Percentiles rank a stretch among this genome's conserved stretches.
Conservation (phyloP, 2,113 vertebrate species). For the Scolopax mira region DNA sequence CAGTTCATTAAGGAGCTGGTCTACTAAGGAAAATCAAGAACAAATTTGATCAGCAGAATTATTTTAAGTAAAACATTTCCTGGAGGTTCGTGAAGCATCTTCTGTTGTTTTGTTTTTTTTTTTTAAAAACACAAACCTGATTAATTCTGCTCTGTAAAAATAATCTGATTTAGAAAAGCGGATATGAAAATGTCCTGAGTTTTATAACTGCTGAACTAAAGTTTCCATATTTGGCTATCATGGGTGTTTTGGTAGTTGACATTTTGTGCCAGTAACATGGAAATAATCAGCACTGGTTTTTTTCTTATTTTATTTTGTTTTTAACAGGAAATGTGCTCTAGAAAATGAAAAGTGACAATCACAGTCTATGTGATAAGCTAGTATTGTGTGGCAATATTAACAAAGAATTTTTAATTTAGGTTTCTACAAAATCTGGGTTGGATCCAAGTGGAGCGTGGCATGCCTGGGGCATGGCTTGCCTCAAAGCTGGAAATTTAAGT, state of each 20-base stretch:
- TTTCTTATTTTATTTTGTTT: not conserved
- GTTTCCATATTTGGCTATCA: not conserved
- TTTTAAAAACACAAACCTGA: not conserved
- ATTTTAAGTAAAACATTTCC: not conserved
- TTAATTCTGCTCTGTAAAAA: not conserved
- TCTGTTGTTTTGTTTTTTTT: not conserved
- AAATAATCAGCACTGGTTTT: accelerated
- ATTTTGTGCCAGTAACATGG: not conserved
- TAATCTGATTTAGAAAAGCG: not conserved
- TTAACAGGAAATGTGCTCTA: not conserved
- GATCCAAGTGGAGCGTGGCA: conserved; percentile 94
- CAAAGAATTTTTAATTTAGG: conserved; percentile 66
- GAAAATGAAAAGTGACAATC: not conserved
- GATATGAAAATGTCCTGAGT: not conserved
- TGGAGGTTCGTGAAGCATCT: not conserved
- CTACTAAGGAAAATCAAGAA: not conserved
- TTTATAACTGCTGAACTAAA: not conserved
- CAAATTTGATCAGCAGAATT: not conserved
- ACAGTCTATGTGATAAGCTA: not conserved
- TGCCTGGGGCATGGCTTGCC: conserved; percentile 94
- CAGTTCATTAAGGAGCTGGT: not conserved
- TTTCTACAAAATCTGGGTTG: conserved; percentile 94
- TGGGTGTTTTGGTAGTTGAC: not conserved
- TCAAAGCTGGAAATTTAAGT: conserved; percentile 88
- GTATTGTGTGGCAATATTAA: not conserved